phyloP scores from a whole-genome alignment of 64 coral and sea anemone species.

The Montipora foliosa region DNA sequence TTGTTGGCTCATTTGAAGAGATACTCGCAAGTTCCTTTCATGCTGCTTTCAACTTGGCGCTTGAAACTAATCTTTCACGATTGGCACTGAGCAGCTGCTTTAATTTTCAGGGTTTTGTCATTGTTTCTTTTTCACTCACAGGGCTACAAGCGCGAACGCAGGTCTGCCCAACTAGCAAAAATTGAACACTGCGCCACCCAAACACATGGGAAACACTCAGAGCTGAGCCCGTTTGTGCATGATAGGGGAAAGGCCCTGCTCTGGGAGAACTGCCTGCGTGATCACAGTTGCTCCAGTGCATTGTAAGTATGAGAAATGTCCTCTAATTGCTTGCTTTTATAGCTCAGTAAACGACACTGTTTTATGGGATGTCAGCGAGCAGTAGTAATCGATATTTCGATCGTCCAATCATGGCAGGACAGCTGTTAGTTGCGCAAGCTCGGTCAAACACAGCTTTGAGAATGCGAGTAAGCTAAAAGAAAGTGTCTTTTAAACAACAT shows the following conservation, averaged over 20 bases:
- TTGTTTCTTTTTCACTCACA: not conserved
- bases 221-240: constrained; percentile 57
- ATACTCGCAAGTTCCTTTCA: no score
- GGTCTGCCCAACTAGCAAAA: constrained; percentile 84
- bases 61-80: not conserved
- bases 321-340: constrained; percentile 66
- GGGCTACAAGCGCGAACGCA: constrained; percentile 90
- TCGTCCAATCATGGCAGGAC: not conserved
- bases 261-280: constrained; percentile 90
- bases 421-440: not conserved
- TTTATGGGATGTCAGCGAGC: constrained; percentile 13
- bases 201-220: constrained; percentile 73
- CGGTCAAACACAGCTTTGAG: not conserved
- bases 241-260: constrained; percentile 56
- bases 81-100: no score
- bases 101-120: not conserved
- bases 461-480: not conserved
- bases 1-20: no score
- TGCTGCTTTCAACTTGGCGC: no score
- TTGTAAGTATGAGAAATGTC: constrained; percentile 85
- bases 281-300: constrained; percentile 96
- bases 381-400: no score
- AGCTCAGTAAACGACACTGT: not conserved
- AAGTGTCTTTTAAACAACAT: not conserved
- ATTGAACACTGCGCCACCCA: constrained; percentile 89